Conservation (phyloP, 2,888 invertebrate species). For the Dynastes tityus region DNA sequence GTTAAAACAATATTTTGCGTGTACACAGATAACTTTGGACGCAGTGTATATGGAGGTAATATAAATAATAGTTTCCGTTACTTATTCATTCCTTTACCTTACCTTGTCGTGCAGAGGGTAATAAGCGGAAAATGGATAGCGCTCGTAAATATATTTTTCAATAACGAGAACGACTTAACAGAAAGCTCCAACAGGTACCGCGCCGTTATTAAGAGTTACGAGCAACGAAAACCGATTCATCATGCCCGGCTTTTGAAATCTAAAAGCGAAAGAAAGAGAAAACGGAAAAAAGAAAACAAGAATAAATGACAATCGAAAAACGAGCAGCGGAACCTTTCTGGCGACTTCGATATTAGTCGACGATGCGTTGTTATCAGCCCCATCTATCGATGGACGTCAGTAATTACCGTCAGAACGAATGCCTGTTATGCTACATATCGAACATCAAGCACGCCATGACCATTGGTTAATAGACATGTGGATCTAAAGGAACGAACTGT, state of each 20-base stretch:
- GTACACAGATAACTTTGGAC: too few species aligned
- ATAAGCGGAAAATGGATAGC: slow-evolving; percentile 21
- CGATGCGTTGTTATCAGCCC: slow-evolving; percentile 27
- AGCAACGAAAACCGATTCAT: slow-evolving; percentile 22
- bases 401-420: slow-evolving; percentile 24
- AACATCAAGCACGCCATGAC: neutral
- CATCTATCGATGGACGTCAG: slow-evolving; percentile 30
- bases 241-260: slow-evolving; percentile 7
- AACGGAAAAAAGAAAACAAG: neutral
- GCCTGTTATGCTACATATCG: neutral
- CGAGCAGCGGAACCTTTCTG: slow-evolving; percentile 2
- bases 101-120: neutral
- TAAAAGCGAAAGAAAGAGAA: slow-evolving; percentile 2
- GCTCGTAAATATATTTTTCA: slow-evolving; percentile 28
- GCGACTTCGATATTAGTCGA: slow-evolving; percentile 9
- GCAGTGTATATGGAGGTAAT: too few species aligned
- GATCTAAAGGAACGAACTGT: neutral
- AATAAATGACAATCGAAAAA: neutral
- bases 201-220: neutral
- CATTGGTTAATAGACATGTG: neutral
- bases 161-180: slow-evolving; percentile 12
- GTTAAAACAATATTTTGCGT: too few species aligned
- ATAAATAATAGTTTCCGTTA: neutral
- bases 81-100: neutral
- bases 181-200: neutral